A percentile compares a stretch with the other conserved stretches of the same genome.
These are phyloP conservation scores for Trachurus trachurus DNA, from an alignment of 2,797 vertebrate species.

Conservation along the genomic window DNA sequence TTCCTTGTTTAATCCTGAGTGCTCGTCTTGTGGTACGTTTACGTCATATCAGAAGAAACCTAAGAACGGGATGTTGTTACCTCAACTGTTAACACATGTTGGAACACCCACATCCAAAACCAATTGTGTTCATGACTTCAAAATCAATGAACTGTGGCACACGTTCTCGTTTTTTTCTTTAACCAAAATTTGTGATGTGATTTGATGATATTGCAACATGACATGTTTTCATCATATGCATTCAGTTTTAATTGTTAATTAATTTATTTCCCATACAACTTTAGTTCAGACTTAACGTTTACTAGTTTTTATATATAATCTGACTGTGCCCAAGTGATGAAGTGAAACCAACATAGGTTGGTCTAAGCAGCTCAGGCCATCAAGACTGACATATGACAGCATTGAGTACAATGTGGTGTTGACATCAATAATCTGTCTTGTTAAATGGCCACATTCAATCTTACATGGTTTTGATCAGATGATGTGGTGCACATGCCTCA, in stretches of 20 bases:
- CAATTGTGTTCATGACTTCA: constrained; percentile 32
- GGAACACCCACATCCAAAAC: constrained; percentile 56
- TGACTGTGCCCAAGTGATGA: neutral
- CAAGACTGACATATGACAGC: constrained; percentile 7
- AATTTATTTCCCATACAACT: no score
- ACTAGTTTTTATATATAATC: neutral
- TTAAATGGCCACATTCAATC: constrained; percentile 31
- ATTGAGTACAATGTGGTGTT: neutral
- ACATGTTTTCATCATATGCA: neutral
- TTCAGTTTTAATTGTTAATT: neutral
- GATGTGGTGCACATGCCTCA: constrained; percentile 21
- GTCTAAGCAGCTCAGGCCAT: neutral
- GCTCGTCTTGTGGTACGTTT: constrained; percentile 40
- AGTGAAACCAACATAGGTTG: neutral
- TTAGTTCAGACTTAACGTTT: no score
- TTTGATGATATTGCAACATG: neutral
- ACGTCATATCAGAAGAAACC: constrained; percentile 57
- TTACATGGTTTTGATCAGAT: constrained; percentile 34
- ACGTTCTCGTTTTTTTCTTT: constrained; percentile 18
- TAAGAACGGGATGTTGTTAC: constrained; percentile 51
- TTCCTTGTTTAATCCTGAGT: constrained; percentile 39
- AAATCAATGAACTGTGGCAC: constrained; percentile 32
- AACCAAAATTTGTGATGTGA: neutral
- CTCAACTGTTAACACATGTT: constrained; percentile 63
- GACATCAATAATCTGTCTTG: constrained; percentile 4